Percentiles rank a stretch among this genome's conserved stretches.
Evolutionary conservation across 2,888 invertebrate species (phyloP).

Genomic region (Andrena camellia): DNA sequence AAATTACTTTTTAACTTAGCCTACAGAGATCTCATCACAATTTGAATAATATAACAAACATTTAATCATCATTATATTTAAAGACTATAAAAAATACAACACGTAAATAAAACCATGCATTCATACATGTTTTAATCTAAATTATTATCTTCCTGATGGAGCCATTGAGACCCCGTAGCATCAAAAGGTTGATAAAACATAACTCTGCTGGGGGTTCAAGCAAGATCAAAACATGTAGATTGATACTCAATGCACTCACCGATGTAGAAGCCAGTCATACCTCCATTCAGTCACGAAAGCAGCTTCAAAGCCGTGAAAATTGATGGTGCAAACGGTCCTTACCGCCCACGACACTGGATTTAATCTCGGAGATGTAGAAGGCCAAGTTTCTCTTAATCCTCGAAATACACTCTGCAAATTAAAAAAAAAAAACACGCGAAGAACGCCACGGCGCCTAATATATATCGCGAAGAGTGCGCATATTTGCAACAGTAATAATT

Average conservation of each 20-base stretch:
- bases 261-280: background rate
- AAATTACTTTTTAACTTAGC: too few relatives aligned
- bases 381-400: conserved; percentile 4
- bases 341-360: conserved; percentile 5
- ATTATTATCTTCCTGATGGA: too few relatives aligned
- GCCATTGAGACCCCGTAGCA: too few relatives aligned
- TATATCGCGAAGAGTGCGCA: background rate
- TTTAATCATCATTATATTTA: too few relatives aligned
- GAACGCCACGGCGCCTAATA: background rate
- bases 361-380: conserved; percentile 15
- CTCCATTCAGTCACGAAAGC: conserved; percentile 14
- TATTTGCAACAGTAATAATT: background rate
- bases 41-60: too few relatives aligned
- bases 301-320: conserved; percentile 32
- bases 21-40: too few relatives aligned
- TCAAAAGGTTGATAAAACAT: background rate
- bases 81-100: too few relatives aligned
- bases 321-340: conserved; percentile 17
- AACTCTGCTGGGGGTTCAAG: background rate
- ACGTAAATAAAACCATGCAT: too few relatives aligned
- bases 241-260: conserved; percentile 14
- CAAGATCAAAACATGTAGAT: background rate
- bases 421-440: background rate
- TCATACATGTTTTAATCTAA: too few relatives aligned
- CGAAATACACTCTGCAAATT: conserved; percentile 5